phyloP scores from a whole-genome alignment of 2,113 vertebrate genomes.

The Etia nguti region DNA sequence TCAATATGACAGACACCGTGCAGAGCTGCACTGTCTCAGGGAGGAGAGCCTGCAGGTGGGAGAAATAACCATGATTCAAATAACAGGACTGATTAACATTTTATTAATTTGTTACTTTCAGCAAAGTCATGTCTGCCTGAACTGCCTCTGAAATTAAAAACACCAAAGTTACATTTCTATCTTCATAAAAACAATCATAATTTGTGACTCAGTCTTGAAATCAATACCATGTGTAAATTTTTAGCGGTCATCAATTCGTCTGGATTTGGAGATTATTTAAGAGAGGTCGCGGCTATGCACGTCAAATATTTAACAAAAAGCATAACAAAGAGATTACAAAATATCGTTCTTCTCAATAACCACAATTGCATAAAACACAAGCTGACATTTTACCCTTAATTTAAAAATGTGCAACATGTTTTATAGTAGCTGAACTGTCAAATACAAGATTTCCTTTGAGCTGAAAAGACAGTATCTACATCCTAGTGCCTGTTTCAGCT shows the following conservation, averaged over 20 bases:
- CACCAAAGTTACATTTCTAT: background rate
- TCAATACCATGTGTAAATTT: background rate
- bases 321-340: too few species aligned
- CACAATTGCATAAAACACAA: background rate
- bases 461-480: background rate
- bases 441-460: background rate
- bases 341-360: background rate
- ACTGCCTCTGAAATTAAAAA: background rate
- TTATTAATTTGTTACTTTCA: background rate
- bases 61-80: background rate
- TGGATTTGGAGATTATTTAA: background rate
- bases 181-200: background rate
- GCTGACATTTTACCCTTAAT: background rate
- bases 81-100: background rate
- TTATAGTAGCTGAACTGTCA: background rate
- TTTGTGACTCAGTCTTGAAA: background rate
- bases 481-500: background rate
- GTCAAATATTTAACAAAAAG: background rate
- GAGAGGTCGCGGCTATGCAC: background rate
- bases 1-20: constrained; percentile 56
- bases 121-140: background rate
- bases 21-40: constrained; percentile 64
- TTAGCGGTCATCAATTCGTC: background rate
- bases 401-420: background rate
- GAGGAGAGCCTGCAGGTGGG: constrained; percentile 78